Base-by-base conservation (phyloP, 2,888 invertebrate species). In the Nemurella pictetii region DNA sequence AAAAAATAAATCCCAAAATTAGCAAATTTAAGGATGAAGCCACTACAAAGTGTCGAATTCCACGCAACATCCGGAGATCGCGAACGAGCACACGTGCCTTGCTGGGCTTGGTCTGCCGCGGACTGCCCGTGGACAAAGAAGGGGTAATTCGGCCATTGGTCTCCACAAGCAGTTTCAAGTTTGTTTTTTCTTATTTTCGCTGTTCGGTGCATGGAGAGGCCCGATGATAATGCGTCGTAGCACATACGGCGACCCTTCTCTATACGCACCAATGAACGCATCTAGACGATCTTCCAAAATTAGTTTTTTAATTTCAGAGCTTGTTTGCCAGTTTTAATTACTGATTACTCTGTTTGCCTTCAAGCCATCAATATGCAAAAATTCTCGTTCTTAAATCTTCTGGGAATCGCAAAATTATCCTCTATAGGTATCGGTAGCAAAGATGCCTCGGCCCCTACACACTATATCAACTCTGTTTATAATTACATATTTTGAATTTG, bases 111-210 rank as follows among this genome's bases (percentile, higher is more conserved):
- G 55, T n/a, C n/a, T n/a, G n/a, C n/a, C n/a, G n/a, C n/a, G n/a
- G n/a, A n/a, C n/a, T n/a, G n/a, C n/a, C 20, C 55, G 55, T 35
- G 35, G 4, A 35, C 5, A n/a, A 20, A 55, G 55, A 55, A 55
- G 55, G 55, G 55, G 55, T 20, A 55, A 55, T 55, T 55, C 55
- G 55, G 55, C 55, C 55, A 55, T 55, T 55, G 55, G 55, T 55
- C 55, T 55, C 55, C 55, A 55, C 15, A 55, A 55, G 55, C 20
- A 55, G 55, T 12, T 55, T 20, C 20, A 55, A 55, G 15, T 20
- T 55, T 78, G 20, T 78, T 78, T 29, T 30, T 78, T 78, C 27
- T 78, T 78, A 78, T 30, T 78, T 78, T 78, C 78, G 74, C 55
- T 55, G 15, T 20, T 26, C 20, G 74, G 74, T 74, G 74, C 74